Evolutionary conservation across 2,888 invertebrate species (phyloP).

Genomic region (Synergus itoensis): DNA sequence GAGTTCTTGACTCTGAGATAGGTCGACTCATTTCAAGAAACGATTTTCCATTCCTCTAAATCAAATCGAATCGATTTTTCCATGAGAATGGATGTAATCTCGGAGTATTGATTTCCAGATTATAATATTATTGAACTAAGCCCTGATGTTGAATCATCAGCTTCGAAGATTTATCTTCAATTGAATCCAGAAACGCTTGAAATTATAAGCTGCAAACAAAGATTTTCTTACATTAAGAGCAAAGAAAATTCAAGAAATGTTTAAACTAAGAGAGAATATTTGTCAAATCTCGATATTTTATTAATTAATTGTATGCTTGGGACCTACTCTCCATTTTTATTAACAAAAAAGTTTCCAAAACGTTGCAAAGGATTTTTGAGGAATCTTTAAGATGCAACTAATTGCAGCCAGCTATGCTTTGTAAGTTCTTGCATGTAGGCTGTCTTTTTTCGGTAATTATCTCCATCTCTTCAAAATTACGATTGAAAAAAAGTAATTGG

Average conservation of each 20-base stretch:
- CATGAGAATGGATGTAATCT: slow-evolving; percentile 12
- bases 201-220: too few species aligned
- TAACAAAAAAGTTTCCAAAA: not conserved
- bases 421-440: slow-evolving; percentile 34
- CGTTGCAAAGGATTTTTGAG: not conserved
- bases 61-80: not conserved
- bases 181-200: not conserved
- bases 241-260: too few species aligned
- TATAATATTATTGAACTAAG: slow-evolving; percentile 52
- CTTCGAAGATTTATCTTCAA: slow-evolving; percentile 43
- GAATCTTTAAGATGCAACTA: not conserved
- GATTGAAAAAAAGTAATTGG: not conserved
- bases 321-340: not conserved
- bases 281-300: too few species aligned
- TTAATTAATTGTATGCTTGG: not conserved
- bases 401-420: slow-evolving; percentile 27
- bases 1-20: not conserved
- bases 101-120: slow-evolving; percentile 60
- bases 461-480: not conserved
- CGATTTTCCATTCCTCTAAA: slow-evolving; percentile 26
- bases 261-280: too few species aligned
- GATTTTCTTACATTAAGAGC: too few species aligned
- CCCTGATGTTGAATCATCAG: slow-evolving; percentile 59
- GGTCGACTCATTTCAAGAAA: not conserved
- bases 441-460: not conserved